Conservation (phyloP, 1,140 invertebrate species). For the Oedothorax gibbosus region DNA sequence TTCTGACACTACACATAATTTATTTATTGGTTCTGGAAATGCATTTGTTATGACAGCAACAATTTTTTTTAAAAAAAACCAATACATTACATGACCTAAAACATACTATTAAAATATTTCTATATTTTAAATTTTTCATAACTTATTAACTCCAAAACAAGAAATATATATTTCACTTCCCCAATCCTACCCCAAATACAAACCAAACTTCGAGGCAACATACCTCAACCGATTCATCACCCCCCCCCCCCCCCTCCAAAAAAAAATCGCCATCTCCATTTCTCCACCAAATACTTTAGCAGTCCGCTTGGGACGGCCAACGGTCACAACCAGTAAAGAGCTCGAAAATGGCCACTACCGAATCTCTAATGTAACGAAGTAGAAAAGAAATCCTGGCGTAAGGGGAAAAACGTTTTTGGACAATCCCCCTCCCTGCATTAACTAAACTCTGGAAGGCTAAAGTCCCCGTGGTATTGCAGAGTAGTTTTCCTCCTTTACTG, state of each 20-base stretch:
- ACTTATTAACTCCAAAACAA: no score
- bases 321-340: constrained; percentile 13
- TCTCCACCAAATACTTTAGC: background rate
- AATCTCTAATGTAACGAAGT: constrained; percentile 43
- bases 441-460: constrained; percentile 23
- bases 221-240: no score
- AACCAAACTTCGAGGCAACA: no score
- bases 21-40: no score
- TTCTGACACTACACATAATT: no score
- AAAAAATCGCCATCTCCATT: background rate
- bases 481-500: background rate
- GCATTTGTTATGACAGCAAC: no score
- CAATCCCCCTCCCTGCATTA: constrained; percentile 19
- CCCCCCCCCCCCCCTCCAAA: background rate
- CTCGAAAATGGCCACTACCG: constrained; percentile 27
- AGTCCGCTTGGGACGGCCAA: background rate
- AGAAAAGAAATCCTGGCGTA: background rate
- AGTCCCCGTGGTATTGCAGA: constrained; percentile 25
- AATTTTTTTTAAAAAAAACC: no score
- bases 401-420: constrained; percentile 2
- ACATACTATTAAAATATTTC: no score
- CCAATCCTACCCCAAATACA: no score
- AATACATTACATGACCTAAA: no score
- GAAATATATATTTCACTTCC: no score
- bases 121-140: no score